Percentiles rank a stretch among this genome's conserved stretches.
These are phyloP conservation scores for Apodemus speciosus DNA, from an alignment of 2,113 vertebrate species.

Conservation along the genomic window DNA sequence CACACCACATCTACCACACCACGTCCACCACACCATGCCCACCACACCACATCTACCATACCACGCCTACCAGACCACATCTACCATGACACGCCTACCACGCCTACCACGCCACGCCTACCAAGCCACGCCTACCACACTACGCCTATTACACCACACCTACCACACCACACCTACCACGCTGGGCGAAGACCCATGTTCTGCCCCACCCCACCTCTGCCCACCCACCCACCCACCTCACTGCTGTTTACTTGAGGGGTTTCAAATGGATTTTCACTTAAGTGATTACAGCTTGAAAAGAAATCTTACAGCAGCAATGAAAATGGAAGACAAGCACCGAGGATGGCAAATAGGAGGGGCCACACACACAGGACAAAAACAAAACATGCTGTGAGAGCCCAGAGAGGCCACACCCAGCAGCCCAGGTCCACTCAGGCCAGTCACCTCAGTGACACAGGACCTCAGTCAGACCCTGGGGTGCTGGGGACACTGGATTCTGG, in stretches of 20 bases:
- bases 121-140: rapidly evolving
- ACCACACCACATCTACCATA: background rate
- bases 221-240: background rate
- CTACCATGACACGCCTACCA: no score
- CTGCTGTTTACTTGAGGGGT: constrained; percentile 55
- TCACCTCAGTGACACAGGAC: background rate
- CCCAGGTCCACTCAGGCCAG: background rate
- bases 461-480: background rate
- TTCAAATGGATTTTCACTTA: constrained; percentile 60
- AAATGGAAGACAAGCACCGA: constrained; percentile 67
- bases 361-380: constrained; percentile 4
- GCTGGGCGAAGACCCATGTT: background rate
- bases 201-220: background rate
- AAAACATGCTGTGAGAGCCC: background rate
- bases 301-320: constrained; percentile 54
- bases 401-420: background rate
- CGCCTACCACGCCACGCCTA: rapidly evolving
- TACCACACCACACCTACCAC: rapidly evolving
- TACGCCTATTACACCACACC: no score
- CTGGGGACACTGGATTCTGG: background rate
- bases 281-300: constrained; percentile 76
- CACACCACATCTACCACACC: background rate
- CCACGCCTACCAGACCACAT: rapidly evolving
- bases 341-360: constrained; percentile 41
- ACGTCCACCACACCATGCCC: no score